Evolutionary conservation across 2,797 vertebrate genomes (phyloP).

Genomic region (Gallinago solitaria): DNA sequence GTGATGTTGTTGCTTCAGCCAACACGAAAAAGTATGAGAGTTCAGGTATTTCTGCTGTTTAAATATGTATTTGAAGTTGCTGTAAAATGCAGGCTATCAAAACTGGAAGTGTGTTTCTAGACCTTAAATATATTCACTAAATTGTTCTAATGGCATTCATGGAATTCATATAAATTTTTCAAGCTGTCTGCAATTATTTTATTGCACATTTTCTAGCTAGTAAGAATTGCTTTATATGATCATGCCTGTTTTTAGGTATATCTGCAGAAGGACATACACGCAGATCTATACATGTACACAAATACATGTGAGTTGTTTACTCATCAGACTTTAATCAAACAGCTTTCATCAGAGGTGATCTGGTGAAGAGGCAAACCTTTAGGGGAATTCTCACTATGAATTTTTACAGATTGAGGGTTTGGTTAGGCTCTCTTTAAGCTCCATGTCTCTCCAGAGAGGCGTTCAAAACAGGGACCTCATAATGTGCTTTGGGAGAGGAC

Average conservation of each 20-base stretch:
- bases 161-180: not conserved
- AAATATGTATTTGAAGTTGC: not conserved
- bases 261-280: not conserved
- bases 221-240: not conserved
- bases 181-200: not conserved
- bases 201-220: not conserved
- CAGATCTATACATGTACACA: not conserved
- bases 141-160: not conserved
- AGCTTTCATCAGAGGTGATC: not conserved
- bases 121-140: not conserved
- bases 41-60: not conserved
- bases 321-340: not conserved
- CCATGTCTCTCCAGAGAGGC: not conserved
- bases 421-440: not conserved
- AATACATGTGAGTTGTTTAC: not conserved
- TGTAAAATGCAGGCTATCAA: not conserved
- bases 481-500: not conserved
- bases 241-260: not conserved
- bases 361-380: not conserved
- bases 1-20: not conserved
- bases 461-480: not conserved
- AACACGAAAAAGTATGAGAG: not conserved
- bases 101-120: not conserved
- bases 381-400: not conserved
- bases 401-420: not conserved